Evolutionary conservation across 1,140 invertebrate genomes (phyloP), one percentile per base, ranked within the genome.

Genomic region (Ruditapes philippinarum): DNA sequence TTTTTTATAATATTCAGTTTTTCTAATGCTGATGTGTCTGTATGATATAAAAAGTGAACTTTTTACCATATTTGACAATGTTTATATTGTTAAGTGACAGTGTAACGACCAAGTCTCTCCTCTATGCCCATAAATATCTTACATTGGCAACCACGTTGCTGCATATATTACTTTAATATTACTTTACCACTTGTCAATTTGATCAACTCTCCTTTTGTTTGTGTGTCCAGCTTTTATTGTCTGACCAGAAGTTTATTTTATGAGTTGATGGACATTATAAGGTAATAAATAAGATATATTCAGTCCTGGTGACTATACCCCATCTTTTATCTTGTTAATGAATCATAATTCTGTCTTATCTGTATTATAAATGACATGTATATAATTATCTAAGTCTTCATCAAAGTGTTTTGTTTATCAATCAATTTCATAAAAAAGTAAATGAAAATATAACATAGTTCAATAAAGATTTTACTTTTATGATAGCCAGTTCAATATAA

Each of bases 61-160:
- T 54, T 36, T 31, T 33, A 45, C 45, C 74, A 78, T 78, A 36
- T 78, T 78, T 78, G 74, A 78, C 74, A 78, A 11, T 54, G 28
- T 78, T 57, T 78, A 78, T 49, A 33, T 25, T 33, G 74, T 33
- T 36, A 51, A 33, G 54, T 78, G 74, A 78, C 74, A 78, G 14
- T 49, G 28, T 51, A 78, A 54, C 54, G n/a, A 49, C 74, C 36
- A 22, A 25, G 11, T 78, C 49, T 78, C 74, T 78, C 45, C n/a
- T 4, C 28, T 49, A 2, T 36, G 54, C 49, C 54, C 74, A 76
- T 78, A 19, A 12, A 0, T 25, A 45, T 4, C 45, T 31, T 57
- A 28, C 45, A 31, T 28, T 45, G 14, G 45, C 25, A 54, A 65
- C 9, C 9, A 49, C 45, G 9, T 49, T 49, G 19, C 9, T 57